Evolutionary conservation across 2,888 invertebrate genomes (phyloP), one percentile per base, ranked within the genome.

Genomic region (Lordiphosa andalusiaca): DNA sequence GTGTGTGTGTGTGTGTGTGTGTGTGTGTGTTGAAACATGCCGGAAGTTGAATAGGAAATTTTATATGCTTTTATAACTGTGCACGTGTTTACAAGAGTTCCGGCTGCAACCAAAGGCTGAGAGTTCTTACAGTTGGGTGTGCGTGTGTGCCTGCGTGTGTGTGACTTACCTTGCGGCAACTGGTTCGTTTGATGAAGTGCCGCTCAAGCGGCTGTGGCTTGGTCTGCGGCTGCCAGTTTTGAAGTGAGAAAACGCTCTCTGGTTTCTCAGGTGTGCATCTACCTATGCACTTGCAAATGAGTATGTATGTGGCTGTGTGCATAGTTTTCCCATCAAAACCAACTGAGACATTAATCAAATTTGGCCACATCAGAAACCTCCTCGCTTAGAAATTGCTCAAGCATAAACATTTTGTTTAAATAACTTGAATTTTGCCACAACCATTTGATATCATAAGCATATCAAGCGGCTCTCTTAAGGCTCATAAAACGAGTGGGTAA

Each of bases 21-120:
- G 25, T 30, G 23, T 19, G 5, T 40, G 19, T 49, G 41, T 39
- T 46, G 58, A 53, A 65, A 64, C 61, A 68, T 73, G 84, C 80
- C 85, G 81, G 81, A 81, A 81, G 81, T 80, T 78, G 80, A 83
- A 80, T 80, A 75, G 73, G 75, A 83, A 85, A 81, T 81, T 83
- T 78, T 71, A 81, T 84, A 84, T 70, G 85, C 85, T 84, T 82
- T 84, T 82, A 82, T 84, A 84, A 66, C 72, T 84, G 84, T 64
- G 81, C 73, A 71, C 82, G 77, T 73, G 77, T 68, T 77, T 70
- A 70, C 81, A 83, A 84, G 73, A 70, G 53, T 56, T 35, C 35
- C 46, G 30, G 39, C 55, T 53, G 56, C 61, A 53, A 48, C 38
- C 53, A 63, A 48, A 42, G 48, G 12, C 23, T 23, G 41, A 38